Evolutionary conservation across 2,888 invertebrate species (phyloP).

Genomic region (Eutolmus rufibarbis): DNA sequence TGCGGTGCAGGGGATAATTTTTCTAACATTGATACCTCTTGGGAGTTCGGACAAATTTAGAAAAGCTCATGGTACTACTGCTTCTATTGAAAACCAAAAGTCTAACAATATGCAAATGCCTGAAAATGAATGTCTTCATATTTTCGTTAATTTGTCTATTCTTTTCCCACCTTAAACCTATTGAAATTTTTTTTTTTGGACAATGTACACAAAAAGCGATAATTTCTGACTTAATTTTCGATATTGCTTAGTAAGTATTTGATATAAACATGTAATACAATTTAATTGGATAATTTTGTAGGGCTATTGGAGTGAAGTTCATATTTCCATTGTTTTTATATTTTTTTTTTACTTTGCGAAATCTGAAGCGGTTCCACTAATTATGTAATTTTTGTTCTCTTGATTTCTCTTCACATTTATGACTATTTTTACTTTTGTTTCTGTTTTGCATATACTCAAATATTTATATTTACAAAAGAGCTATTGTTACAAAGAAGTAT

Average conservation of each 20-base stretch:
- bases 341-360: background rate
- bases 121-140: background rate
- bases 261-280: constrained; percentile 16
- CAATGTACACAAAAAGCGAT: constrained; percentile 26
- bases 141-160: background rate
- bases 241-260: constrained; percentile 22
- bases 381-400: background rate
- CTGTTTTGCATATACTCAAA: background rate
- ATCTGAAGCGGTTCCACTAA: background rate
- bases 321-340: background rate
- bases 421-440: background rate
- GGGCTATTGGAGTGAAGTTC: constrained; percentile 12
- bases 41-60: background rate
- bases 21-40: background rate
- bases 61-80: background rate
- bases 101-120: background rate
- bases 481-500: background rate
- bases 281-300: constrained; percentile 28
- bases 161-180: background rate
- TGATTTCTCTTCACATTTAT: background rate
- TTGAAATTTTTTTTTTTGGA: background rate
- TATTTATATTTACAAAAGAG: background rate
- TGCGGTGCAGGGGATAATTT: background rate
- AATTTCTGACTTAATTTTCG: background rate
- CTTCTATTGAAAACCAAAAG: background rate